Percentiles rank a stretch among this genome's conserved stretches.
phyloP scores from a whole-genome alignment of 92 coral and sea anemone genomes.

The Zoanthus gigantus region DNA sequence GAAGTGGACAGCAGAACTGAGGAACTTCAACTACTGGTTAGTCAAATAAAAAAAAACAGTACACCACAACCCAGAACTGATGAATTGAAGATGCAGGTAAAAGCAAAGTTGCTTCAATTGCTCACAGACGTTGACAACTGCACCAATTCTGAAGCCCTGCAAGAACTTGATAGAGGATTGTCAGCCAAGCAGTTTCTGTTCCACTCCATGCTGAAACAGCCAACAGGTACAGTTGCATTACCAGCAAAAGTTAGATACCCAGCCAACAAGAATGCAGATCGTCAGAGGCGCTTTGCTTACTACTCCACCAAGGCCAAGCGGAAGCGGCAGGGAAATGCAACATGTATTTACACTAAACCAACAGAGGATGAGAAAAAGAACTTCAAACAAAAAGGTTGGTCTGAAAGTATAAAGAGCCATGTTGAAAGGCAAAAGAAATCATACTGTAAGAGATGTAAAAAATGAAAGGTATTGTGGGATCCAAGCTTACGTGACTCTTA shows the following conservation, averaged over 20 bases:
- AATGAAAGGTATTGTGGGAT: too few species aligned
- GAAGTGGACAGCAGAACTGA: too few species aligned
- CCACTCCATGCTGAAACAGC: constrained; percentile 40
- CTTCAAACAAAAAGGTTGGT: too few species aligned
- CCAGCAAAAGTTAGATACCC: constrained; percentile 39
- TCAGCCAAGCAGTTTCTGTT: constrained; percentile 48
- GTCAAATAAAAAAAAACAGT: too few species aligned
- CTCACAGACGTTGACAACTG: constrained; percentile 49
- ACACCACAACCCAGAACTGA: too few species aligned
- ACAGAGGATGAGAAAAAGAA: neutral
- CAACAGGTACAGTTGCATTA: constrained; percentile 23
- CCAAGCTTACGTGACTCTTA: too few species aligned
- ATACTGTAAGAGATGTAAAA: too few species aligned
- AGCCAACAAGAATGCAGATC: constrained; percentile 64
- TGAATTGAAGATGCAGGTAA: neutral
- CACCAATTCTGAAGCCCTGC: constrained; percentile 45
- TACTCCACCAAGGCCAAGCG: constrained; percentile 50
- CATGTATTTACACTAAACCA: constrained; percentile 48
- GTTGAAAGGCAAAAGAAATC: too few species aligned
- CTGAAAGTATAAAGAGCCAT: too few species aligned
- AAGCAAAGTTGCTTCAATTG: too few species aligned
- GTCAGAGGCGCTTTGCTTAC: constrained; percentile 51
- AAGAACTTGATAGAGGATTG: constrained; percentile 51
- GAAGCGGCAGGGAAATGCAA: constrained; percentile 41
- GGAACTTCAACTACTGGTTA: too few species aligned